Evolutionary conservation across 2,888 invertebrate genomes (phyloP), one percentile per base, ranked within the genome.

Genomic region (Dryocosmus kuriphilus): DNA sequence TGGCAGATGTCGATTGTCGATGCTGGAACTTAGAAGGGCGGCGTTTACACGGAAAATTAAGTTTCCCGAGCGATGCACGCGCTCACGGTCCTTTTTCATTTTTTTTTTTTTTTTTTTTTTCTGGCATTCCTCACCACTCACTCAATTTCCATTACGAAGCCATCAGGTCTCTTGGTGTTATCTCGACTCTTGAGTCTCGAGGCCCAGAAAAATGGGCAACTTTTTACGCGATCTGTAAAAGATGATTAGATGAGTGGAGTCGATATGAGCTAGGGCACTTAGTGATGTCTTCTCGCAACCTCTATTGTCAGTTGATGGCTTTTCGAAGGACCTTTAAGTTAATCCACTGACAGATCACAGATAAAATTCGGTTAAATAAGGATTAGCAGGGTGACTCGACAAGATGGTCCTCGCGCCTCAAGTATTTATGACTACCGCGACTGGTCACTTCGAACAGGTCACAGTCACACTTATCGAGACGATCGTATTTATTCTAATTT

Each of bases 341-440:
- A 89, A 89, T 89, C 90, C 87, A 82, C 78, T 79, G 80, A 79
- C 80, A 84, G 89, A 89, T 89, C 85, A 81, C 78, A 84, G 89
- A 89, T 90, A 88, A 86, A 87, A 80, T 62, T 78, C 83, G 87
- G 85, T 88, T 89, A 88, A 90, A 89, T 87, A 84, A 88, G 89
- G 90, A 90, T 90, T 90, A 89, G 84, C 82, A 81, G 79, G 83
- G 77, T 90, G 90, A 90, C 88, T 88, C 82, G 86, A 77, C 88
- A 82, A 80, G 79, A 83, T 83, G 80, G 55, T 71, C 71, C n/a
- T 46, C 22, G 35, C 38, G n/a, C 30, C 35, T 65, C 65, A 16
- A 63, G 16, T 27, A 55, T 55, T 55, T 22, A 22, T 60, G 27
- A 60, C 27, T 27, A 60, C 60, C 60, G 60, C 60, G 60, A 27